Conservation (phyloP, 2,797 vertebrate genomes). For the Neosilurus hyrtlii region DNA sequence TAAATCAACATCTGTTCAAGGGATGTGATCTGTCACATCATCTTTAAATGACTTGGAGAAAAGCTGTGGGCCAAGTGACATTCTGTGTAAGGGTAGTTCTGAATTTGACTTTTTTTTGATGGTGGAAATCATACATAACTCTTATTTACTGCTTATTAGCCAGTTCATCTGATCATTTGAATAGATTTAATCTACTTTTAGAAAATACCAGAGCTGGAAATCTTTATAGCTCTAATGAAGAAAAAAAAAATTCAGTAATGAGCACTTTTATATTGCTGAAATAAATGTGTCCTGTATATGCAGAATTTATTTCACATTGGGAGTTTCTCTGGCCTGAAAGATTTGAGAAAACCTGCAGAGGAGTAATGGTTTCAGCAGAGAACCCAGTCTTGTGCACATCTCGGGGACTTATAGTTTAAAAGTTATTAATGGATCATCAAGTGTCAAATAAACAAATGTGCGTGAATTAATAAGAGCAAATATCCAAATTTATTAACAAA, state of each 20-base stretch:
- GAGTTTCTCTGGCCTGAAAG: neutral
- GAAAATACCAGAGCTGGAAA: neutral
- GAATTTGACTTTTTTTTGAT: neutral
- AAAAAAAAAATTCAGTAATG: neutral
- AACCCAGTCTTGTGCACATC: too few relatives aligned
- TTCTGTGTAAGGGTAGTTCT: neutral
- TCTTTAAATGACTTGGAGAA: neutral
- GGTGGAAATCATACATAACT: neutral
- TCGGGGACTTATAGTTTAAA: neutral
- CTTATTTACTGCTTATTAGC: neutral
- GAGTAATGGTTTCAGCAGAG: neutral
- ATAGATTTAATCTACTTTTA: neutral
- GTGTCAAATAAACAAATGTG: neutral
- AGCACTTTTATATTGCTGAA: neutral
- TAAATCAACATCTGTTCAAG: too few relatives aligned
- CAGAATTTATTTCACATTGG: neutral
- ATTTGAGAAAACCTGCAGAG: neutral
- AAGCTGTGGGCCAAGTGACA: neutral
- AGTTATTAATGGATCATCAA: neutral
- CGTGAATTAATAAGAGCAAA: constrained; percentile 37
- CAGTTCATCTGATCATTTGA: neutral
- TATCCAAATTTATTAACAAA: constrained; percentile 76
- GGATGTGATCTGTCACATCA: too few relatives aligned
- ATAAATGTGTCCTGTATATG: neutral
- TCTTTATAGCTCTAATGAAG: neutral